Conservation (phyloP, 2,113 vertebrate genomes). For the Myotis yumanensis region DNA sequence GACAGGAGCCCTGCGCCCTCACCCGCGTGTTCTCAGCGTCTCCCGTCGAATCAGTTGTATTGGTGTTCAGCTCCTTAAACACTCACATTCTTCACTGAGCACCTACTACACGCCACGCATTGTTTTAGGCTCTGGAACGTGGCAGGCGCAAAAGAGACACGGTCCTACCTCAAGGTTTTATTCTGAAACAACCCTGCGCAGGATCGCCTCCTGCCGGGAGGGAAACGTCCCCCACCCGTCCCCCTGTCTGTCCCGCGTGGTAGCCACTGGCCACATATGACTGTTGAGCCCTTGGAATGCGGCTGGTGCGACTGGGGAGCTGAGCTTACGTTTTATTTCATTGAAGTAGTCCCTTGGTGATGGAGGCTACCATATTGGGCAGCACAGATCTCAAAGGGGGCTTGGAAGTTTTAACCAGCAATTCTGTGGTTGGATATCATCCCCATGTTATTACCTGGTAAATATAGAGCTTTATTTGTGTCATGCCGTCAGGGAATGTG, state of each 20-base stretch:
- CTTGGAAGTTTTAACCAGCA: background rate
- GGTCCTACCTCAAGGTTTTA: background rate
- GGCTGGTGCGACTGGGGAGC: background rate
- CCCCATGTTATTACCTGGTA: background rate
- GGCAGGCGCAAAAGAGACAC: background rate
- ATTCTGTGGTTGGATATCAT: background rate
- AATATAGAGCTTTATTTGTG: background rate
- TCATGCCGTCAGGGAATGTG: background rate
- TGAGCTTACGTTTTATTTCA: background rate
- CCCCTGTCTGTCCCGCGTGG: background rate
- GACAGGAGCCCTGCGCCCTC: background rate
- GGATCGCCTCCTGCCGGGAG: background rate
- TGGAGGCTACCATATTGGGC: background rate
- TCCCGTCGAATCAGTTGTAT: background rate
- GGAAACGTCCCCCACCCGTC: background rate
- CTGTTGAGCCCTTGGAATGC: background rate
- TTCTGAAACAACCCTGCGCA: background rate
- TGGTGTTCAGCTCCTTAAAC: background rate
- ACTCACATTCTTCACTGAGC: background rate
- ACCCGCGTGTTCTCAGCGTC: background rate
- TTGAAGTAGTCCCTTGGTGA: background rate
- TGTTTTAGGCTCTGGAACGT: background rate
- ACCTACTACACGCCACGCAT: background rate
- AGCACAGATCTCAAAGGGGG: background rate
- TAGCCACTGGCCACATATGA: background rate